phyloP scores from a whole-genome alignment of 2,888 invertebrate species.

The Pyrgus malvae region DNA sequence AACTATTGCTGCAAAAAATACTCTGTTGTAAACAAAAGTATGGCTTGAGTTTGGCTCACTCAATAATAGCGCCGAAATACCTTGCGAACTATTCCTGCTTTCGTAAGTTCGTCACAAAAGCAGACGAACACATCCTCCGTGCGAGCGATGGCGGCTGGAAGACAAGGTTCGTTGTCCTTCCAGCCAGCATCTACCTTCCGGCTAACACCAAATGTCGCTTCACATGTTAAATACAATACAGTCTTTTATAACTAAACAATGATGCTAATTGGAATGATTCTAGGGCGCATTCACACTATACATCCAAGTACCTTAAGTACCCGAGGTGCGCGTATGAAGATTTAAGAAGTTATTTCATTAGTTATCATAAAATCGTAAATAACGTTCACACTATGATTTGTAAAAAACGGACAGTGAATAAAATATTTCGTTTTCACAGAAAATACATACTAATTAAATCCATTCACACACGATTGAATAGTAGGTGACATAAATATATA shows the following conservation, averaged over 20 bases:
- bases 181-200: too few species aligned
- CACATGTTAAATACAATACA: too few species aligned
- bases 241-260: not conserved
- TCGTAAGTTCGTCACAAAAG: not conserved
- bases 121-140: not conserved
- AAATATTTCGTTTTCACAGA: too few species aligned
- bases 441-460: too few species aligned
- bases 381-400: too few species aligned
- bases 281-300: not conserved
- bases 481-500: too few species aligned
- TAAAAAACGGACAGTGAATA: too few species aligned
- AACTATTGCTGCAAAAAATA: slow-evolving; percentile 3
- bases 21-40: slow-evolving; percentile 1
- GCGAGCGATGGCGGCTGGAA: too few species aligned
- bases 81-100: not conserved
- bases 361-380: too few species aligned
- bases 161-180: too few species aligned
- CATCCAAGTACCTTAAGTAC: not conserved
- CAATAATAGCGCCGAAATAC: slow-evolving; percentile 2
- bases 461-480: too few species aligned
- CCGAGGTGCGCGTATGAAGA: not conserved
- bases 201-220: not conserved
- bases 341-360: too few species aligned
- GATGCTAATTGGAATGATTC: not conserved
- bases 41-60: slow-evolving; percentile 11